Evolutionary conservation across 2,888 invertebrate species (phyloP), one percentile per base, ranked within the genome.

Genomic region (Aradus depressus): DNA sequence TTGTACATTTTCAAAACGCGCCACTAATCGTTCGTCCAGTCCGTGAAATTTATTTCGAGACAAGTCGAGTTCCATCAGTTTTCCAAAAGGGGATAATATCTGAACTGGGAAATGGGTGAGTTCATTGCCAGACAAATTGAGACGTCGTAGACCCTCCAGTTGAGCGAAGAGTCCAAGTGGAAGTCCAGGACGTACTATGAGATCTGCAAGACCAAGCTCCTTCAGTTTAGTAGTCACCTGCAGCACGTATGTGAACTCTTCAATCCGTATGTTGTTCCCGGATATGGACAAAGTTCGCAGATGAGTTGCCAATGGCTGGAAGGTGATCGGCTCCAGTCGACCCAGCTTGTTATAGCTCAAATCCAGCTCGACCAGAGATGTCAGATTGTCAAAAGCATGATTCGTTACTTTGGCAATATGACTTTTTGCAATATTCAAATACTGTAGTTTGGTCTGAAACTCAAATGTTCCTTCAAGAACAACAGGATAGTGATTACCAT

Each of bases 401-500:
- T 80, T 76, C 56, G 84, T 81, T 60, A 88, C 74, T 65, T 83
- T 76, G 34, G 80, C 82, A 58, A 88, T 72, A 41, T 82, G 75
- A 66, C 87, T 87, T 63, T 78, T 75, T 38, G 83, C 78, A 57
- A 87, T 69, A 61, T 77, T 70, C 53, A 82, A 67, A 50, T 68
- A 66, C 53, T 69, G 71, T 51, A 82, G 66, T 21, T 61, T 59
- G 39, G 62, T 61, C 60, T 77, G 77, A 55, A 71, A 70, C 14
- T 73, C 70, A 62, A 84, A 84, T 60, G 81, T 79, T 63, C 78
- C 72, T 66, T 84, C 82, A 41, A 85, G 75, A 45, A 84, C 75
- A 14, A 84, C 82, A 2, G 84, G 81, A 59, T 87, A 67, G 65
- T 81, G 79, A 70, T 87, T 87, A 18, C 85, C 84, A 61, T 86